A percentile compares a stretch with the other conserved stretches of the same genome.
Conservation (phyloP, 2,888 invertebrate species). For the Zelleria hepariella region DNA sequence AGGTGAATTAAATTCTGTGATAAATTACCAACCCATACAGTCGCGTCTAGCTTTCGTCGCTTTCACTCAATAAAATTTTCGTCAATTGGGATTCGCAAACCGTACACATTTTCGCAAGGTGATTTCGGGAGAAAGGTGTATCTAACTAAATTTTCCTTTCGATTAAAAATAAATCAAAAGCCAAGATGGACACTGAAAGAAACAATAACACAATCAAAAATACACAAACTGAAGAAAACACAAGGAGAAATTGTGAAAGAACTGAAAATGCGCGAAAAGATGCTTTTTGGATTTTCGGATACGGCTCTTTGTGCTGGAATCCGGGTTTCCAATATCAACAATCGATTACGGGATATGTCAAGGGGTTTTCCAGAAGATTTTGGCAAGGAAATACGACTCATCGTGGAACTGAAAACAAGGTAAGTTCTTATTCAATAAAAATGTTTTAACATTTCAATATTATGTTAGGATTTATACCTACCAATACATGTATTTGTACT, state of each 20-base stretch:
- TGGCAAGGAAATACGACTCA: slow-evolving; percentile 94
- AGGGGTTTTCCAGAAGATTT: slow-evolving; percentile 86
- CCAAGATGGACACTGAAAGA: background rate
- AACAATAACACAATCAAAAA: background rate
- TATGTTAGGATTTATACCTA: background rate
- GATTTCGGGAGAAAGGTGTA: slow-evolving; percentile 2
- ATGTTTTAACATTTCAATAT: background rate
- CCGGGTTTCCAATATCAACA: slow-evolving; percentile 90
- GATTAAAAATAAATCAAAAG: background rate
- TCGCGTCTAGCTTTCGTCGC: slow-evolving; percentile 28
- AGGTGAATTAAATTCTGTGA: slow-evolving; percentile 34
- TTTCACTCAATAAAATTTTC: slow-evolving; percentile 22
- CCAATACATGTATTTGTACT: too few relatives aligned
- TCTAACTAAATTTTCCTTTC: background rate
- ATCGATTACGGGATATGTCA: slow-evolving; percentile 85
- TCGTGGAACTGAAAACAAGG: slow-evolving; percentile 81
- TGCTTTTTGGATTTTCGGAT: slow-evolving; percentile 92
- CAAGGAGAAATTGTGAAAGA: background rate
- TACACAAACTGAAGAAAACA: background rate
- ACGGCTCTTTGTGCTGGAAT: slow-evolving; percentile 96
- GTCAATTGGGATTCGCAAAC: slow-evolving; percentile 24
- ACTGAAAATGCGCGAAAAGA: slow-evolving; percentile 43
- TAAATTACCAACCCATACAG: slow-evolving; percentile 23
- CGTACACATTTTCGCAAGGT: slow-evolving; percentile 12
- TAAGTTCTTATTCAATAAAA: slow-evolving; percentile 31